Percentiles rank a stretch among this genome's conserved stretches.
These are phyloP conservation scores for Caenorhabditis macrosperma DNA, from an alignment of 2,888 invertebrate genomes.

Conservation along the genomic window DNA sequence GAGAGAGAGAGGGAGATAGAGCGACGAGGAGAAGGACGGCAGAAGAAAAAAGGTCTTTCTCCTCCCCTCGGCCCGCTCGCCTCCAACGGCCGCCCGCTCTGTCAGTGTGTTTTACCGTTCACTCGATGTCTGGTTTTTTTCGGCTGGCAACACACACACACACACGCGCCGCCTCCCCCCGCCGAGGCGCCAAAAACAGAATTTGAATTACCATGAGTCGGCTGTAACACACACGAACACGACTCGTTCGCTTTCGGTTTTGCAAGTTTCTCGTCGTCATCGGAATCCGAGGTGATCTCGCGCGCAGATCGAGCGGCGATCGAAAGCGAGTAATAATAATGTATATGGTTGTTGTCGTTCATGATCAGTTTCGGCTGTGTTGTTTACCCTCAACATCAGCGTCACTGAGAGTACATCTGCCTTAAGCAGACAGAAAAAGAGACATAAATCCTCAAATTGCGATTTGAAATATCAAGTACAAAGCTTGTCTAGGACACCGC, in stretches of 20 bases:
- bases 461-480: neutral
- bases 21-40: slow-evolving; percentile 27
- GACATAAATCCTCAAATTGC: neutral
- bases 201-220: slow-evolving; percentile 44
- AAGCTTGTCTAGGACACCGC: neutral
- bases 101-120: slow-evolving; percentile 41
- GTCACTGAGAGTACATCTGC: neutral
- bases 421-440: neutral
- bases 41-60: slow-evolving; percentile 47
- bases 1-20: slow-evolving; percentile 1
- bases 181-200: slow-evolving; percentile 38
- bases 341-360: neutral
- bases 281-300: too few relatives aligned
- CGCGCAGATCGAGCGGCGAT: too few relatives aligned
- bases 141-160: neutral
- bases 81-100: neutral
- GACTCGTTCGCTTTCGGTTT: neutral
- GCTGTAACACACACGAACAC: neutral
- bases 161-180: too few relatives aligned
- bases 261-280: too few relatives aligned
- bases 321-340: neutral
- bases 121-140: slow-evolving; percentile 47
- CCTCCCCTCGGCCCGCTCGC: slow-evolving; percentile 15
- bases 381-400: neutral
- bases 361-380: neutral